Evolutionary conservation across 2,888 invertebrate species (phyloP).

Genomic region (Acrobasis suavella): DNA sequence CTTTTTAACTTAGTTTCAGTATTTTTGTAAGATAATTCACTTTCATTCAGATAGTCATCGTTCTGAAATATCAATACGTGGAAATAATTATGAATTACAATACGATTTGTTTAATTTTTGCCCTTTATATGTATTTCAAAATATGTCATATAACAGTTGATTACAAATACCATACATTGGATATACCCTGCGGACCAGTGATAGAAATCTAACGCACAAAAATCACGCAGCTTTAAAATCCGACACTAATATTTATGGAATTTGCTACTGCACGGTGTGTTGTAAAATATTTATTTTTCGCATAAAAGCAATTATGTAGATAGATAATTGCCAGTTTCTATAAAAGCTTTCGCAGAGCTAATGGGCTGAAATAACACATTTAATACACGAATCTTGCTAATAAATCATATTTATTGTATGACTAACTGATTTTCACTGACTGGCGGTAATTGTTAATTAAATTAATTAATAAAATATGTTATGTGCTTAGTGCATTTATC

Average conservation of each 20-base stretch:
- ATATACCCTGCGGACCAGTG: slow-evolving; percentile 41
- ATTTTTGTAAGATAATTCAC: no score
- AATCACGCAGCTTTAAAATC: slow-evolving; percentile 13
- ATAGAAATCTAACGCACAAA: slow-evolving; percentile 16
- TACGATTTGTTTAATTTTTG: no score
- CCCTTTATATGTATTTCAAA: neutral
- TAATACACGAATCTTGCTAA: neutral
- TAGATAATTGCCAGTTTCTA: neutral
- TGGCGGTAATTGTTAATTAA: no score
- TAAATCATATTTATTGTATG: no score
- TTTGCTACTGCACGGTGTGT: neutral
- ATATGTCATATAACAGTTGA: neutral
- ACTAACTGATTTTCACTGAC: no score
- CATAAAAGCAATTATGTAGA: neutral
- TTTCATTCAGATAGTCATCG: no score
- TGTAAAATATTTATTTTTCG: neutral
- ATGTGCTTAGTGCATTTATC: no score
- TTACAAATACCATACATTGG: neutral
- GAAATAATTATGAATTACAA: no score
- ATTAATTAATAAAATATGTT: no score
- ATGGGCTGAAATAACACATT: neutral
- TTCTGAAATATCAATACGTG: no score
- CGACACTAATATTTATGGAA: slow-evolving; percentile 9
- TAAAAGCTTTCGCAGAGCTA: neutral
- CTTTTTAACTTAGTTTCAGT: no score